Base-by-base conservation (phyloP, 2,888 invertebrate genomes). In the Agrotis ipsilon region DNA sequence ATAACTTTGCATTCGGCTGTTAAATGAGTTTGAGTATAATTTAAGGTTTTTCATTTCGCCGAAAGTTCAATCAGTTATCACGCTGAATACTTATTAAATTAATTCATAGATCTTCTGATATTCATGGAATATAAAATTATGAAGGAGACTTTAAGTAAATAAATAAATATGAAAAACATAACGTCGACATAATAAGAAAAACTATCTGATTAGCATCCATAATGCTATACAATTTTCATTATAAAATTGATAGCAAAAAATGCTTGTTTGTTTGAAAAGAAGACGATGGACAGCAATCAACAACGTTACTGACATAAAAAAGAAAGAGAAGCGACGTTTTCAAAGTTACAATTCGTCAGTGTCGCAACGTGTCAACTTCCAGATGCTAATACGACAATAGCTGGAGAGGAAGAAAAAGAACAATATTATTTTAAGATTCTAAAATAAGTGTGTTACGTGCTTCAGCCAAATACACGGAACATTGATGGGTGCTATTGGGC, bases 401-500 rank as follows among this genome's bases (percentile, higher is more conserved):
- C 59, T 68, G 66, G 71, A 69, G 75, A 76, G 68, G 61, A 76
- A 71, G 68, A 71, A 81, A 78, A 72, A 75, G 63, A 86, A 86
- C 74, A 84, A 86, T 89, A 88, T 90, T 90, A 87, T 90, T 90
- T 88, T 87, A 88, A 86, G 84, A 89, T 88, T 93, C 93, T 92
- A 92, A 93, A 93, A 93, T 92, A 92, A 94, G 92, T 91, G 86
- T 88, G 88, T 91, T 89, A 89, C 89, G 92, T 92, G 92, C 91
- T 92, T 91, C 90, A 89, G 94, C 92, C 92, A 94, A 94, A 93
- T 92, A 93, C 92, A 94, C 92, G 95, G 92, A 89, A 93, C 95
- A 93, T 94, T 94, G 94, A 94, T 90, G 89, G 88, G 87, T 89
- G 93, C 93, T 94, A 95, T 96, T 94, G 94, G 90, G 92, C 93